These are phyloP conservation scores for Equus przewalskii DNA, from an alignment of 2,113 vertebrate genomes.

Conservation along the genomic window DNA sequence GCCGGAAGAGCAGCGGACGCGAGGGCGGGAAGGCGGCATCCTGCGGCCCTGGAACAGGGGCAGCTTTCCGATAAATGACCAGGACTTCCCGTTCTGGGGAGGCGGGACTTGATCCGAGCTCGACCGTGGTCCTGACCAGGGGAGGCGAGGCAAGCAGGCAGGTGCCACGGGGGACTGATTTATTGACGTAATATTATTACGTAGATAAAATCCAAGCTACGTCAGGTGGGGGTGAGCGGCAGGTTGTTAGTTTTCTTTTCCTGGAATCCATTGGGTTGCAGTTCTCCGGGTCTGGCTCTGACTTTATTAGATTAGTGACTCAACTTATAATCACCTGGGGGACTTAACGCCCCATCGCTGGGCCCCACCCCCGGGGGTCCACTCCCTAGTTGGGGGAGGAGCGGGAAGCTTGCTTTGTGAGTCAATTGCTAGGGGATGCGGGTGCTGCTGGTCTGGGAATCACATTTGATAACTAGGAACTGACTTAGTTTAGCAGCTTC, in stretches of 20 bases:
- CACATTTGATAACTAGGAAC: neutral
- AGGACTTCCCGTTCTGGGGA: too few relatives aligned
- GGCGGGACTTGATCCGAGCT: too few relatives aligned
- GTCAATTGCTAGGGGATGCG: neutral
- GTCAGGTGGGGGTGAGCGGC: too few relatives aligned
- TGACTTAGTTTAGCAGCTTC: neutral
- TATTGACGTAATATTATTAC: too few relatives aligned
- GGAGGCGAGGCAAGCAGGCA: neutral
- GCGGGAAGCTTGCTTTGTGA: neutral
- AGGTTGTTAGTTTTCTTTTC: neutral
- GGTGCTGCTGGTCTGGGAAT: neutral
- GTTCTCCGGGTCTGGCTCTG: neutral
- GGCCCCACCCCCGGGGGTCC: neutral
- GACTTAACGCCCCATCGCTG: neutral
- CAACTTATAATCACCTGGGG: neutral
- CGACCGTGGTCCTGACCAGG: neutral
- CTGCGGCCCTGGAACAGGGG: neutral
- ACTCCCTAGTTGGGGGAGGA: neutral
- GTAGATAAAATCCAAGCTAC: too few relatives aligned
- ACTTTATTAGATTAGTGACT: neutral
- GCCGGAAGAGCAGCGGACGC: too few relatives aligned
- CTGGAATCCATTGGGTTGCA: neutral
- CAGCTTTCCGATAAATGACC: neutral
- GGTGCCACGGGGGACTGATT: too few relatives aligned
- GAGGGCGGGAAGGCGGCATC: too few relatives aligned